Conservation (phyloP, 1,140 invertebrate genomes). For the Drosophila prosaltans region DNA sequence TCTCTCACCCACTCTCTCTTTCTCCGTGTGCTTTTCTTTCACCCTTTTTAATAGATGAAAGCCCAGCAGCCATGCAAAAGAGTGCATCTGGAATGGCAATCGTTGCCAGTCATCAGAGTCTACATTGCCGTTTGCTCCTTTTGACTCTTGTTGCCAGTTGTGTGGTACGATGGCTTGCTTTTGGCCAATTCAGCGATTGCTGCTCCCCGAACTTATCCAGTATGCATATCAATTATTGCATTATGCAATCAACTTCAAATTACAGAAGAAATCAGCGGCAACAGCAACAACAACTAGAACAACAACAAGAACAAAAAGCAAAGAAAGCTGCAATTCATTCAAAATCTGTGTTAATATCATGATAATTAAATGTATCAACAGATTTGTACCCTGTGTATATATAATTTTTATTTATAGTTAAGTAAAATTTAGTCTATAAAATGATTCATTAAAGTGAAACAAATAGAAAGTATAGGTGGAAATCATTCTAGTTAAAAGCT, state of each 20-base stretch:
- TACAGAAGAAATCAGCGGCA: constrained; percentile 17
- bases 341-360: constrained; percentile 35
- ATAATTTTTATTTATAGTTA: constrained; percentile 42
- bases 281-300: constrained; percentile 14
- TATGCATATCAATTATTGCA: constrained; percentile 74
- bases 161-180: constrained; percentile 66
- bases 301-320: constrained; percentile 17
- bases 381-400: constrained; percentile 38
- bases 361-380: constrained; percentile 62
- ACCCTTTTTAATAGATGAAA: constrained; percentile 87
- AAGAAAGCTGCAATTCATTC: background rate
- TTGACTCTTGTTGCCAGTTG: constrained; percentile 59
- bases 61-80: constrained; percentile 93
- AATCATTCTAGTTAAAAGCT: constrained; percentile 19
- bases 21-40: constrained; percentile 18
- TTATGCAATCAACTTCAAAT: constrained; percentile 33
- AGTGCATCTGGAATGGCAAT: constrained; percentile 82
- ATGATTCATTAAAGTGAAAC: constrained; percentile 26
- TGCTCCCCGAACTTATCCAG: constrained; percentile 35
- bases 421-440: constrained; percentile 17
- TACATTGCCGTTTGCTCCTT: constrained; percentile 24
- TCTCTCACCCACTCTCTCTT: background rate
- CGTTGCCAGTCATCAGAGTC: constrained; percentile 14
- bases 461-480: constrained; percentile 15
- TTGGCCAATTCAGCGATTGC: constrained; percentile 15